Evolutionary conservation across 2,888 invertebrate genomes (phyloP).

Genomic region (Melipona beecheii): DNA sequence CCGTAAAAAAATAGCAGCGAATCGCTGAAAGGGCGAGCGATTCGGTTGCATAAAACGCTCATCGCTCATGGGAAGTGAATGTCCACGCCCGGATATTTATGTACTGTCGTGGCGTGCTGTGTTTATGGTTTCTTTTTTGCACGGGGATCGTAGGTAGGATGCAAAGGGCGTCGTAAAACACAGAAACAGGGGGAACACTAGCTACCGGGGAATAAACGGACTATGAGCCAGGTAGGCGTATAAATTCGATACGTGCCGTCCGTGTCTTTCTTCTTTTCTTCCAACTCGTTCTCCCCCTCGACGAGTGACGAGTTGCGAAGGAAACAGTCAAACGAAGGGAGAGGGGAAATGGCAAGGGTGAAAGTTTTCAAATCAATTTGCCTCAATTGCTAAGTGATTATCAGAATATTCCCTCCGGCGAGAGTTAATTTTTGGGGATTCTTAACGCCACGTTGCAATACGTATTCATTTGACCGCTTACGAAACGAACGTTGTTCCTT

Average conservation of each 20-base stretch:
- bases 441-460: too few relatives aligned
- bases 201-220: conserved; percentile 76
- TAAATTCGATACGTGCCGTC: conserved; percentile 67
- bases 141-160: conserved; percentile 68
- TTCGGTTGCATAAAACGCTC: conserved; percentile 60
- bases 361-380: too few relatives aligned
- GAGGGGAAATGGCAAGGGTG: too few relatives aligned
- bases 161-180: conserved; percentile 79
- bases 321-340: background rate
- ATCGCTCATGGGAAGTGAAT: conserved; percentile 63
- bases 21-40: conserved; percentile 23
- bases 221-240: conserved; percentile 67
- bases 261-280: conserved; percentile 30
- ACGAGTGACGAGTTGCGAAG: conserved; percentile 33
- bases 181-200: conserved; percentile 66
- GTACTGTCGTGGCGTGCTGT: conserved; percentile 75
- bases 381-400: too few relatives aligned
- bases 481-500: too few relatives aligned
- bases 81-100: conserved; percentile 77
- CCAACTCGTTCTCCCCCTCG: background rate
- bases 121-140: conserved; percentile 76
- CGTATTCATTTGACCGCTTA: too few relatives aligned
- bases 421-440: too few relatives aligned
- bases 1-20: conserved; percentile 12
- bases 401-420: too few relatives aligned